Conservation (phyloP, 2,888 invertebrate genomes). For the Anoncus sp. region DNA sequence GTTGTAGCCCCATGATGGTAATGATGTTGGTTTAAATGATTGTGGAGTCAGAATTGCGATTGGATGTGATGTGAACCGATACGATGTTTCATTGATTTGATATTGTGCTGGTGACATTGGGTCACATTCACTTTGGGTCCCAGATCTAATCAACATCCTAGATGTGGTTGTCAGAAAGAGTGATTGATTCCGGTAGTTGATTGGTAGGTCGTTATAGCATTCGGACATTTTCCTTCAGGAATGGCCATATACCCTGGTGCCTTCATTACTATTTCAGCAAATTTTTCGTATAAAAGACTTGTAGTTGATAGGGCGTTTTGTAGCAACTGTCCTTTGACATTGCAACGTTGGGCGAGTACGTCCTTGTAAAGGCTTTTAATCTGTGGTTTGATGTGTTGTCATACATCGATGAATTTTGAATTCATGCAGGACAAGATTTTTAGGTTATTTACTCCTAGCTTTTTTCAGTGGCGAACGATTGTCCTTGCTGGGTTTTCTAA, state of each 20-base stretch:
- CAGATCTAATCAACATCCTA: constrained; percentile 61
- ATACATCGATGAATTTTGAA: background rate
- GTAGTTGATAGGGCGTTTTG: background rate
- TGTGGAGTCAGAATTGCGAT: background rate
- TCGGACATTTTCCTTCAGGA: constrained; percentile 50
- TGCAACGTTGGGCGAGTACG: background rate
- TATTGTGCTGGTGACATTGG: constrained; percentile 47
- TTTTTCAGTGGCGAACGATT: background rate
- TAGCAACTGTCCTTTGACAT: background rate
- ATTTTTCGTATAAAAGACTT: constrained; percentile 64
- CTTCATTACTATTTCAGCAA: constrained; percentile 68
- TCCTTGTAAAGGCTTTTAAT: constrained; percentile 1
- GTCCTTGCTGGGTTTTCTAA: background rate
- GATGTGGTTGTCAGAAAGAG: constrained; percentile 67
- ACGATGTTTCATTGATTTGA: constrained; percentile 24
- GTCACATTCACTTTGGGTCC: constrained; percentile 64
- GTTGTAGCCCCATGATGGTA: background rate
- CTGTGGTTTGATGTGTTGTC: background rate
- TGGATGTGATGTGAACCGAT: constrained; percentile 5
- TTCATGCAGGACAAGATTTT: background rate
- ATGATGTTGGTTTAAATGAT: background rate
- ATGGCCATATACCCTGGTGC: constrained; percentile 67
- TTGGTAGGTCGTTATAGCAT: constrained; percentile 70
- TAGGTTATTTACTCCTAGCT: background rate
- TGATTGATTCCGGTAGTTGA: constrained; percentile 62